Evolutionary conservation across 2,888 invertebrate genomes (phyloP), one percentile per base, ranked within the genome.

Genomic region (Magallana nippona): DNA sequence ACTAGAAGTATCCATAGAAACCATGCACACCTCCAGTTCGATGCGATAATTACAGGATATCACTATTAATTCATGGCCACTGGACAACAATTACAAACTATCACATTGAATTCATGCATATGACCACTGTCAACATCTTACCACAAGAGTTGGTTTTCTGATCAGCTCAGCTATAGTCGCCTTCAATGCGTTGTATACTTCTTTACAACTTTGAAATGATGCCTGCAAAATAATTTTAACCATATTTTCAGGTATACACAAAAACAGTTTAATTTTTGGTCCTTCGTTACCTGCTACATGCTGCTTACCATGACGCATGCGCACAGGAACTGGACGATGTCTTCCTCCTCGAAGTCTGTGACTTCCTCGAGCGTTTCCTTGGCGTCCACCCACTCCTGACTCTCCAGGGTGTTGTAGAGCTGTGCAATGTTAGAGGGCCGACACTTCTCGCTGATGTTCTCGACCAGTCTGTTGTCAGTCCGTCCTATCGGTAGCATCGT

Each of bases 311-410:
- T 89, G 10, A 92, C 83, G n/a, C 90, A 82, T 55, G 88, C 86
- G 87, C 92, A 91, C 1, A 92, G 89, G 82, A 92, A 89, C 63
- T 88, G 84, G 57, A 89, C 89, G 1, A 92, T 87, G 10, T 85
- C 84, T 8, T 89, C 90, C 83, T 93, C 93, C 19, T 90, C 87
- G 63, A 88, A 87, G 27, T 85, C 87, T 1, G 87, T 88, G 10
- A 85, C 87, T 58, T 93, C 93, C 84, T 92, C 92, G 17, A 92
- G 78, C 0, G 87, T 86, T 84, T 93, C 92, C 83, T 93, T 92
- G 79, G 92, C 93, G 79, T 92, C 92, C 84, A 92, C 89, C 92
- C 92, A 92, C 82, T 92, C 90, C 82, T 92, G 91, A n/a, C 91
- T 91, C 84, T 92, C 92, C 15, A 92, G 86, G 8, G 89, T 89